Conservation (phyloP, 2,113 vertebrate genomes). For the Nematolebias whitei region DNA sequence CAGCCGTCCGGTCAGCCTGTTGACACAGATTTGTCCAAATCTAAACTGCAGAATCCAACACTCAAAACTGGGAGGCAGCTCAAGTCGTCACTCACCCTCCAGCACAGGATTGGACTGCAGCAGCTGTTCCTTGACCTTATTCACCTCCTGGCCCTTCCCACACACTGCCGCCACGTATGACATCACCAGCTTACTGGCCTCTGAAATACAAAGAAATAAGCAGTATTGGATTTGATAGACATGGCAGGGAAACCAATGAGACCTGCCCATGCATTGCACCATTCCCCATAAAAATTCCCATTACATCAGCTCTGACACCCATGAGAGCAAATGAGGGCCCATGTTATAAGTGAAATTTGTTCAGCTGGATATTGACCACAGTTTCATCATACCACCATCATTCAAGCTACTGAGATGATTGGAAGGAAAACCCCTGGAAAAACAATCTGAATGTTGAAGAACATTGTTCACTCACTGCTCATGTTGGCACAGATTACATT, state of each 20-base stretch:
- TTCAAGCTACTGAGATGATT: constrained; percentile 15
- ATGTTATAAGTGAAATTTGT: constrained; percentile 25
- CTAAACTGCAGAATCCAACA: constrained; percentile 18
- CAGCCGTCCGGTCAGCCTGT: neutral
- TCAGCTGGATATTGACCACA: constrained; percentile 33
- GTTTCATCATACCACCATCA: constrained; percentile 64
- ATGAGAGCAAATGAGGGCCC: constrained; percentile 22
- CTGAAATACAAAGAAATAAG: constrained; percentile 76
- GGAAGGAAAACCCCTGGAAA: constrained; percentile 9
- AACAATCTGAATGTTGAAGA: constrained; percentile 6
- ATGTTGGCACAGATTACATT: constrained; percentile 14
- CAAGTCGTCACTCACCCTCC: constrained; percentile 86
- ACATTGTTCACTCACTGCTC: constrained; percentile 17
- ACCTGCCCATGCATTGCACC: constrained; percentile 14
- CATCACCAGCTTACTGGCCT: constrained; percentile 99
- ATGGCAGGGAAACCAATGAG: constrained; percentile 32
- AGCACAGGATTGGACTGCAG: constrained; percentile 98
- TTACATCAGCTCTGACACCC: constrained; percentile 63
- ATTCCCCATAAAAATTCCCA: constrained; percentile 57
- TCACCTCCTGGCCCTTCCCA: constrained; percentile 97
- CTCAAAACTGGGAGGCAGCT: neutral
- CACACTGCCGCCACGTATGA: constrained; percentile 98
- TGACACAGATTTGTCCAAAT: neutral
- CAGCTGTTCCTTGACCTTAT: constrained; percentile 98
- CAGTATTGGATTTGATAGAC: constrained; percentile 42